These are phyloP conservation scores for Rhyacophila brunnea DNA, from an alignment of 1,140 invertebrate genomes.

Conservation along the genomic window DNA sequence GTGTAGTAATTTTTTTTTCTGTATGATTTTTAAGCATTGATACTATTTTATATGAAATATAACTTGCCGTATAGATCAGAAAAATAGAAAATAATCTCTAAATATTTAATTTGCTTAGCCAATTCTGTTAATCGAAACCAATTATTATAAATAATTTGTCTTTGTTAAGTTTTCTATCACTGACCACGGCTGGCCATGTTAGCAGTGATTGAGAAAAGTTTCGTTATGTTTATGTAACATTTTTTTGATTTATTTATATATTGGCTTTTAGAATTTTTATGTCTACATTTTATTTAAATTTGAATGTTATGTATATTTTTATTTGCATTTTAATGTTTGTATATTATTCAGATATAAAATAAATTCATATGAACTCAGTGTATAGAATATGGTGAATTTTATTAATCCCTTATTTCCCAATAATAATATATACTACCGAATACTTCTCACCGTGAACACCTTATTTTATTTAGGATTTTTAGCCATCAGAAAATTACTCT, in stretches of 20 bases:
- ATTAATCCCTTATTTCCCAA: too few species aligned
- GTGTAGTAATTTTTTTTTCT: too few species aligned
- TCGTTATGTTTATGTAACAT: neutral
- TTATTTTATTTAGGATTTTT: too few species aligned
- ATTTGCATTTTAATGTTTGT: constrained; percentile 22
- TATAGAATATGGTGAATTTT: constrained; percentile 14
- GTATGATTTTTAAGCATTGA: neutral
- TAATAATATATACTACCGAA: too few species aligned
- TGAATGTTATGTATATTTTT: constrained; percentile 17
- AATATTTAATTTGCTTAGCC: neutral
- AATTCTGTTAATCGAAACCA: neutral
- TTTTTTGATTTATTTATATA: constrained; percentile 10
- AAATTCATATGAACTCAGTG: constrained; percentile 18
- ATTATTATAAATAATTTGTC: neutral
- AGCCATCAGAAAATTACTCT: too few species aligned
- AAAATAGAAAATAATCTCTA: neutral
- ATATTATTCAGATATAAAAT: constrained; percentile 15
- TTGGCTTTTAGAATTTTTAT: constrained; percentile 7
- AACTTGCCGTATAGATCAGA: neutral
- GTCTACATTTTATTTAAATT: constrained; percentile 12
- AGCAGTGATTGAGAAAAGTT: constrained; percentile 1
- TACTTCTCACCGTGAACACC: too few species aligned
- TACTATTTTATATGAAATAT: neutral
- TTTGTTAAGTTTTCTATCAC: neutral
- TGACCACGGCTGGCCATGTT: constrained; percentile 15